Conservation (phyloP, 2,888 invertebrate genomes). For the Gerosis bhagava region DNA sequence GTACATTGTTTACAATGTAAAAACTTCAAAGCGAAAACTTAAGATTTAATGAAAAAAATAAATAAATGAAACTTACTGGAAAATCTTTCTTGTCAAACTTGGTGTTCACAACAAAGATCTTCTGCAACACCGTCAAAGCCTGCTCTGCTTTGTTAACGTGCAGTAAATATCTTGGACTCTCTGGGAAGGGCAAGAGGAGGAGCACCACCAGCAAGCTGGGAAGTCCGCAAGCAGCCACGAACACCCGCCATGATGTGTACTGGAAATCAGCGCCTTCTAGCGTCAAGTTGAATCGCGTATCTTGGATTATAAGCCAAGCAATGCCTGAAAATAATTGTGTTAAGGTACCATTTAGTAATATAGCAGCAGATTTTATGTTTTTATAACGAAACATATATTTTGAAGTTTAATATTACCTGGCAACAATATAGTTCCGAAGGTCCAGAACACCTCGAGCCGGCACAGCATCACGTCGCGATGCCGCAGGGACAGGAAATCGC, state of each 20-base stretch:
- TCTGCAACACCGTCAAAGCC: conserved; percentile 76
- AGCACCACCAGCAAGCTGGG: conserved; percentile 79
- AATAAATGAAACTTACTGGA: conserved; percentile 79
- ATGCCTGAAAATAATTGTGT: conserved; percentile 65
- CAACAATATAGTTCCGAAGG: conserved; percentile 79
- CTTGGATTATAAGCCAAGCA: conserved; percentile 71
- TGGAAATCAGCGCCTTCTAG: conserved; percentile 51
- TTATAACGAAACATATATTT: no score
- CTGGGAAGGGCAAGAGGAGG: conserved; percentile 77
- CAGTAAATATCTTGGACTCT: conserved; percentile 81
- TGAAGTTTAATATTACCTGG: no score
- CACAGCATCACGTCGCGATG: conserved; percentile 81
- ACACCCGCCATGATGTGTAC: conserved; percentile 85
- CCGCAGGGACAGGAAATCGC: conserved; percentile 79
- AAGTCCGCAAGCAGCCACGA: conserved; percentile 83
- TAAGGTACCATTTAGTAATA: no score
- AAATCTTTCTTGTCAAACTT: conserved; percentile 70
- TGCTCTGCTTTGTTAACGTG: conserved; percentile 72
- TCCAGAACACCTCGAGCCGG: conserved; percentile 83
- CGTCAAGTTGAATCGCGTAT: conserved; percentile 58
- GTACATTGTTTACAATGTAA: no score
- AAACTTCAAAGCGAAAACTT: no score
- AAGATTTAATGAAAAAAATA: no score
- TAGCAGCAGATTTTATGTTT: no score
- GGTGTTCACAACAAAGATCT: conserved; percentile 80